Evolutionary conservation across 2,888 invertebrate species (phyloP), one percentile per base, ranked within the genome.

Genomic region (Cyrtodaria siliqua): DNA sequence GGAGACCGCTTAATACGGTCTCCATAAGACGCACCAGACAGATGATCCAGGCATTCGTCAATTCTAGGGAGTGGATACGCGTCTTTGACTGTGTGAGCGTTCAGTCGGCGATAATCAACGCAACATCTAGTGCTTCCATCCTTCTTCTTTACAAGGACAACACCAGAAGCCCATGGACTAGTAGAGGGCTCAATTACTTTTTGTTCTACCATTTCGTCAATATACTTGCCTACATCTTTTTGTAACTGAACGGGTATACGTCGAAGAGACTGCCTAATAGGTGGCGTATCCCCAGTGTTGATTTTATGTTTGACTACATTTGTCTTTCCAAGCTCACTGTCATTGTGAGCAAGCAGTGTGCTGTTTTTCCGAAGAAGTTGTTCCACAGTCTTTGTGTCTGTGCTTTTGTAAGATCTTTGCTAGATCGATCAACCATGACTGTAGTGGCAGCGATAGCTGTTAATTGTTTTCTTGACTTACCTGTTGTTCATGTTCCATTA

Each of bases 1-100:
- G 6, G 8, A 44, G 16, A 44, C 44, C 44, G 4, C 4, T 44
- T 18, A 44, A 18, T 4, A 44, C 44, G 3, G 44, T 44, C 44
- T 44, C 44, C 44, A 44, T 44, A 9, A 44, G 16, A 16, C 44
- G 44, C 62, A 18, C 77, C 72, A 20, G 40, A 53, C 14, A 77
- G n/a, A 4, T 33, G 26, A 44, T 72, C 52, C 0, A 77, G 29
- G 2, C 62, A 52, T 33, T 77, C 67, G 24, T 62, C 50, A 20
- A 77, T 77, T 16, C 67, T 49, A n/a, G 71, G 77, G 12, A 77
- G 49, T 4, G 77, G 72, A 3, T 50, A 27, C 8, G 67, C 42
- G n/a, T 67, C 63, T 14, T 55, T 16, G 18, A 67, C 20, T 18
- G 76, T 60, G 23, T 63, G 59, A 16, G 40, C 14, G 20, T 77